Evolutionary conservation across 2,797 vertebrate species (phyloP).

Genomic region (Lithobates sylvaticus): DNA sequence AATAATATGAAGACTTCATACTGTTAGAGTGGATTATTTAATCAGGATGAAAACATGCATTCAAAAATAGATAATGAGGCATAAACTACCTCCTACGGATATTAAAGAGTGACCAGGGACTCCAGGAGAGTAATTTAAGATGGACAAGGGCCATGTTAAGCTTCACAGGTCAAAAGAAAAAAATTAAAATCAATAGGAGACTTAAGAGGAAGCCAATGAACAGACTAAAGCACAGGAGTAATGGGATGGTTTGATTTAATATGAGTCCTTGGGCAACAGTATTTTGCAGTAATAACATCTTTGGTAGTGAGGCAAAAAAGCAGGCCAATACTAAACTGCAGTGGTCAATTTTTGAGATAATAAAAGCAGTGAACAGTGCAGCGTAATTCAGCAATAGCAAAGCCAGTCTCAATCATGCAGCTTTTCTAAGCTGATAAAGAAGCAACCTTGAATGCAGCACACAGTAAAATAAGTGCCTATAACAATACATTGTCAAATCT

Average conservation of each 20-base stretch:
- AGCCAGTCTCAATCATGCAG: conserved; percentile 45
- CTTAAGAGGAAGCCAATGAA: conserved; percentile 68
- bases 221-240: conserved; percentile 65
- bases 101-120: conserved; percentile 63
- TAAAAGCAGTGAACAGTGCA: conserved; percentile 62
- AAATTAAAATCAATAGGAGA: conserved; percentile 66
- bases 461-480: conserved; percentile 58
- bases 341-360: conserved; percentile 59
- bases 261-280: conserved; percentile 52
- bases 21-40: conserved; percentile 45
- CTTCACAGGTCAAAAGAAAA: conserved; percentile 67
- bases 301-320: conserved; percentile 49
- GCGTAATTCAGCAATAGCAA: conserved; percentile 51
- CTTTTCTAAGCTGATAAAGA: conserved; percentile 57
- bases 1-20: conserved; percentile 30
- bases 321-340: conserved; percentile 47
- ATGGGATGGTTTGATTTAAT: conserved; percentile 66
- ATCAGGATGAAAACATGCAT: conserved; percentile 53
- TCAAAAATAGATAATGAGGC: conserved; percentile 44
- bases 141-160: conserved; percentile 61
- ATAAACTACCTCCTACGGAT: conserved; percentile 53
- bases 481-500: conserved; percentile 46
- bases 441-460: conserved; percentile 55
- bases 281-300: conserved; percentile 57
- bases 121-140: conserved; percentile 65